These are phyloP conservation scores for Microcebus lehilahytsara DNA, from an alignment of 2,113 vertebrate genomes.

Conservation along the genomic window DNA sequence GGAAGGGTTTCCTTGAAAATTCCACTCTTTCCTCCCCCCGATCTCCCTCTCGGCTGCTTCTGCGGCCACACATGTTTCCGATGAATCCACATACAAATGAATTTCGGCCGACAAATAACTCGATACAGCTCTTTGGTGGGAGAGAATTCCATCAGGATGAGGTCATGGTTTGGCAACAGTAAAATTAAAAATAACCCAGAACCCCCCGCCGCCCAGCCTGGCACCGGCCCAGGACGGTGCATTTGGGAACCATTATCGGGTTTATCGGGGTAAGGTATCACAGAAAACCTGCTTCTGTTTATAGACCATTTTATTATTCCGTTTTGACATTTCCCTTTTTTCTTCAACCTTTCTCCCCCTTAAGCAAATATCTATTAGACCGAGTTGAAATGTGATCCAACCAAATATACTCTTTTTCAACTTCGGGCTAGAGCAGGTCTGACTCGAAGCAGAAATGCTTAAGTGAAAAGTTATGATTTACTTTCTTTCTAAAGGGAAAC, in stretches of 20 bases:
- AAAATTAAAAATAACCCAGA: constrained; percentile 88
- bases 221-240: constrained; percentile 82
- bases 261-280: constrained; percentile 86
- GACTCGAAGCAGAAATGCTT: constrained; percentile 77
- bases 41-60: constrained; percentile 79
- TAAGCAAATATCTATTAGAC: constrained; percentile 85
- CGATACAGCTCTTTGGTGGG: constrained; percentile 87
- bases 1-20: constrained; percentile 80
- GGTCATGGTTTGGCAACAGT: constrained; percentile 85
- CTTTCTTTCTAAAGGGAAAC: constrained; percentile 76
- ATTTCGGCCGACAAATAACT: constrained; percentile 92
- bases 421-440: constrained; percentile 76
- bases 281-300: constrained; percentile 90
- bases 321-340: constrained; percentile 88
- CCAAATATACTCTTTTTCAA: constrained; percentile 71
- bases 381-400: constrained; percentile 84
- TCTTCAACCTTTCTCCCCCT: constrained; percentile 81
- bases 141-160: constrained; percentile 86
- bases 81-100: constrained; percentile 90
- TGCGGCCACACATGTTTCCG: constrained; percentile 89
- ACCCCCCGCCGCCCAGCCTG: constrained; percentile 79
- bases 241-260: constrained; percentile 90
- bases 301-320: constrained; percentile 87
- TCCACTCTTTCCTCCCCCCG: constrained; percentile 76
- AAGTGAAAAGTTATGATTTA: constrained; percentile 79